Percentiles rank a stretch among this genome's conserved stretches.
Conservation (phyloP, 2,797 vertebrate genomes). For the Fratercula arctica region DNA sequence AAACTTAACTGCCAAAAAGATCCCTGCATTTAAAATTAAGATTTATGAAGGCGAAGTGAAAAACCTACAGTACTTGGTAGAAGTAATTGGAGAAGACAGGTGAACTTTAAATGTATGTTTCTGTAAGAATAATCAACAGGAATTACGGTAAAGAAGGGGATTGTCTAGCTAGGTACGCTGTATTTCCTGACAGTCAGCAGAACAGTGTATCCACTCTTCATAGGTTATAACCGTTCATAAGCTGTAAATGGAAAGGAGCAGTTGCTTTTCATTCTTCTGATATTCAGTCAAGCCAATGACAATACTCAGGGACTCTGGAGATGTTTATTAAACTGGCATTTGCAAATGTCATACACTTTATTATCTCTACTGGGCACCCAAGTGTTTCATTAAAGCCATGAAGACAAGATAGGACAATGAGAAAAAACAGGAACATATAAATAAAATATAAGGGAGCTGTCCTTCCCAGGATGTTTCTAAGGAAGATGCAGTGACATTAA, state of each 20-base stretch:
- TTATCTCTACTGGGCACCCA: not conserved
- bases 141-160: not conserved
- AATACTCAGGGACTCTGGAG: not conserved
- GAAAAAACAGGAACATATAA: not conserved
- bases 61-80: not conserved
- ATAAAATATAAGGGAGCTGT: not conserved
- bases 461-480: not conserved
- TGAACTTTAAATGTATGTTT: not conserved
- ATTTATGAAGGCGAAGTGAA: not conserved
- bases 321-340: constrained; percentile 40
- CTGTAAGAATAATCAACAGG: not conserved
- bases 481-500: not conserved
- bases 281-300: not conserved
- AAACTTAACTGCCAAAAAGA: not conserved
- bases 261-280: constrained; percentile 20
- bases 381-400: not conserved
- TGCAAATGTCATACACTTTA: constrained; percentile 52
- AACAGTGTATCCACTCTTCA: not conserved
- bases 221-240: not conserved
- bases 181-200: not conserved
- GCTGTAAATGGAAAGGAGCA: not conserved
- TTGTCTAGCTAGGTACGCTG: not conserved
- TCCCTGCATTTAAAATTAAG: not conserved
- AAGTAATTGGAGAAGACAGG: not conserved
- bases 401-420: not conserved